A percentile compares a stretch with the other conserved stretches of the same genome.
Evolutionary conservation across 1,140 invertebrate genomes (phyloP).

Genomic region (Paramacrobiotus metropolitanus): DNA sequence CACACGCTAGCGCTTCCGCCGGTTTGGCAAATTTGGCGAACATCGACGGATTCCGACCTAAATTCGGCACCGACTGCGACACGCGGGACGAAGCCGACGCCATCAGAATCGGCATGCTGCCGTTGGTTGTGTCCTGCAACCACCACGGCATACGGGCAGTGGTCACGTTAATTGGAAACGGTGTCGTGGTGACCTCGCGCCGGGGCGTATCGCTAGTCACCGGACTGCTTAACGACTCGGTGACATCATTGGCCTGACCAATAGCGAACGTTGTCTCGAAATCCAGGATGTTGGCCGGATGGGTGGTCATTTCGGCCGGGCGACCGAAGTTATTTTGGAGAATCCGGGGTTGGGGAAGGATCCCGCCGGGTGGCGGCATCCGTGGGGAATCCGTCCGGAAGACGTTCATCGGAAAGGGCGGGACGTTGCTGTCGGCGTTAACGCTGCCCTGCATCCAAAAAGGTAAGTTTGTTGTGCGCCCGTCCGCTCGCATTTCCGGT

Average conservation of each 20-base stretch:
- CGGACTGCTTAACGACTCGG: too few species aligned
- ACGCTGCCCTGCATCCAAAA: slow-evolving; percentile 3
- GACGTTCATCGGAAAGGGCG: neutral
- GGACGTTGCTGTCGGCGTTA: neutral
- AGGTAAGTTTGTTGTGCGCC: neutral
- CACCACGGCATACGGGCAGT: neutral
- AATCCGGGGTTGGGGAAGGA: neutral
- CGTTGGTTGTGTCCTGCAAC: neutral
- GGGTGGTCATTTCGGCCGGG: neutral
- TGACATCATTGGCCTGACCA: too few species aligned
- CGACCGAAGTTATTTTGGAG: neutral
- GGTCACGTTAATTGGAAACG: neutral
- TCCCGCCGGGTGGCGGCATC: neutral
- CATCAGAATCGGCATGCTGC: too few species aligned
- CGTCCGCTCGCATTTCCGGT: too few species aligned
- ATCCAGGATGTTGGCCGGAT: too few species aligned
- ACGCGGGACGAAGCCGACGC: neutral
- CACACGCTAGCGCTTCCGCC: slow-evolving; percentile 32
- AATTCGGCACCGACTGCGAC: neutral
- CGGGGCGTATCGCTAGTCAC: neutral
- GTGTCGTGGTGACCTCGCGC: neutral
- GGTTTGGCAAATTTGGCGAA: neutral
- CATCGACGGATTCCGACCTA: neutral
- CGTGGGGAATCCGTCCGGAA: neutral
- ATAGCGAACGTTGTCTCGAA: too few species aligned